Evolutionary conservation across 2,797 vertebrate genomes (phyloP), one percentile per base, ranked within the genome.

Genomic region (Notoglanidium macrostoma): DNA sequence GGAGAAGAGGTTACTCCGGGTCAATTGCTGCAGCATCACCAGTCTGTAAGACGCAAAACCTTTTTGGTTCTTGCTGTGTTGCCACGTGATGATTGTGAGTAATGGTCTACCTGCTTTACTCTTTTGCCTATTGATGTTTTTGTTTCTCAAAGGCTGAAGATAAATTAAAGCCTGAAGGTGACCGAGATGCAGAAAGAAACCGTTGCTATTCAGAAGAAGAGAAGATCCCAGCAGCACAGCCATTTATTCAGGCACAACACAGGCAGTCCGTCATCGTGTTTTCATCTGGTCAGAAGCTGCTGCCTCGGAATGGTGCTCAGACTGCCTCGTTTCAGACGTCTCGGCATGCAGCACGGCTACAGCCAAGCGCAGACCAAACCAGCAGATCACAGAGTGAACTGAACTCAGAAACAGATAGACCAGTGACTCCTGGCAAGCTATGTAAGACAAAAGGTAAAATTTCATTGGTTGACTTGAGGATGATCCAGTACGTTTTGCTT

Each of bases 261-360:
- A 92, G 96, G 89, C 92, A 95, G 85, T 96, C 96, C 0, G 96
- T 96, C 70, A 96, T 96, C 84, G 93, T 96, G 88, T 95, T 96
- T 89, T 95, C 95, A 14, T 93, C 94, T 0, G 93, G 94, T 23
- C 94, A 94, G 92, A 93, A 91, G 67, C 81, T 94, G 23, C 40
- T 92, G 7, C 88, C 92, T 88, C 90, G 91, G 84, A 90, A 90
- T 51, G 88, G 26, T 55, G 46, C 77, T 8, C 89, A 91, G 11
- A 87, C 54, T 5, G 82, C 81, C 0, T 73, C n/a, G 17, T 5
- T 11, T 51, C 77, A 2, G 29, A 40, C 23, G 67, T 84, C 61
- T 68, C 90, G 32, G 72, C 85, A 5, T 81, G 81, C 63, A n/a
- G 40, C 35, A 10, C 88, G 44, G 40, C 21, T 80, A 19, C 70